Conservation (phyloP, 2,113 vertebrate genomes). For the Centropus bengalensis region DNA sequence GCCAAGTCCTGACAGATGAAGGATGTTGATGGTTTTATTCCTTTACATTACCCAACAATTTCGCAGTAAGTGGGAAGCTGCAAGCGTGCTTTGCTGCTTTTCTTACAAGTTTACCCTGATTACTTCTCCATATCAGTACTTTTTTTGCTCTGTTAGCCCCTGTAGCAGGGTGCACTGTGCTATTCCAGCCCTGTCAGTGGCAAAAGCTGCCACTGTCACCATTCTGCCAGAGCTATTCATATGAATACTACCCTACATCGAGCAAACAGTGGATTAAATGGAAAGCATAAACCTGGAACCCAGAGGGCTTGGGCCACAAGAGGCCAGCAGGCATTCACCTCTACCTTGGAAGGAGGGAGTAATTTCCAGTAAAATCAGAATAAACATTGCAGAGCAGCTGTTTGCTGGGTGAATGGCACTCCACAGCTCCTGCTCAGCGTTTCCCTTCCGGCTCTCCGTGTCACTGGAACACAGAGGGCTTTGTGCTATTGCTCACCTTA, state of each 20-base stretch:
- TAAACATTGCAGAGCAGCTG: not conserved
- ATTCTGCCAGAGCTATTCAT: not conserved
- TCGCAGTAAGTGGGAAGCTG: not conserved
- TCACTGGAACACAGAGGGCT: not conserved
- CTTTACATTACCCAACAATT: not conserved
- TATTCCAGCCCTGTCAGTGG: not conserved
- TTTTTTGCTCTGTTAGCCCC: not conserved
- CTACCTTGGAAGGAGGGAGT: not conserved
- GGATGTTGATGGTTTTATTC: conserved; percentile 4
- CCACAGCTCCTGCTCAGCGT: not conserved
- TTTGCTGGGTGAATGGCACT: not conserved
- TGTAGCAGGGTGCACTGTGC: not conserved
- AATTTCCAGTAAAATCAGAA: not conserved
- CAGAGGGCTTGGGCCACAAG: rapidly evolving
- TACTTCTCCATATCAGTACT: not conserved
- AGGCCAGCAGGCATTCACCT: not conserved
- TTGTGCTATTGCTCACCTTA: not conserved
- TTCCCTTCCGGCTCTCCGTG: not conserved
- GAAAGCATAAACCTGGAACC: not conserved
- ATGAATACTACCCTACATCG: not conserved
- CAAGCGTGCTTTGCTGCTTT: not conserved
- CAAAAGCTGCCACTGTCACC: not conserved
- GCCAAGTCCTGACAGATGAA: not conserved
- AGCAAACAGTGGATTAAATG: not conserved
- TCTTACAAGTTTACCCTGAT: not conserved